Base-by-base conservation (phyloP, 2,797 vertebrate species). In the Danionella dracula region DNA sequence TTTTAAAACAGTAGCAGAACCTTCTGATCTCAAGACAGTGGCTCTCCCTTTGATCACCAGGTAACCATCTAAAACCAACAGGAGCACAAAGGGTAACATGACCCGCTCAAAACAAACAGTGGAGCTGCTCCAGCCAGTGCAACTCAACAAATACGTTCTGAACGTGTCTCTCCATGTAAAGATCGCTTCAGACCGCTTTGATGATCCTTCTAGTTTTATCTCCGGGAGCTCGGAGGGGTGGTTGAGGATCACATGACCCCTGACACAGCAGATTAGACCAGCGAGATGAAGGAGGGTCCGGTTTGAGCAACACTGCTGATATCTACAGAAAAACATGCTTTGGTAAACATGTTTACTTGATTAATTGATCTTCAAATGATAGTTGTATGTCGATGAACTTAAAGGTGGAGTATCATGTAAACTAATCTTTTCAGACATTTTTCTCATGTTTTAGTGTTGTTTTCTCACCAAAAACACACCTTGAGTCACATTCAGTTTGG, bases 141-240 rank as follows among this genome's bases (percentile, higher is more conserved):
- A 8, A 21, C 31, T 34, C 8, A 15, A n/a, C 1, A 5, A 56
- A 29, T 40, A 17, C 15, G 2, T 20, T 57, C 38, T 31, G n/a
- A 19, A 60, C 7, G 1, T 6, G 13, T 2, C 27, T 23, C 17
- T 38, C 19, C 32, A 1, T 11, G 46, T 16, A 32, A 42, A n/a
- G n/a, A n/a, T n/a, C n/a, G n/a, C 20, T 44, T 29, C 37, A 40
- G 20, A 55, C 44, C 17, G 62, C 49, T 45, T 45, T 55, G 40
- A 45, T 11, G 29, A 20, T 7, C 31, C 1, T 55, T 63, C 37
- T 11, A n/a, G 46, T 32, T 50, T 51, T 34, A 45, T 55, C 40
- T 65, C 10, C 20, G 10, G 27, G 13, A 8, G 17, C 5, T 51
- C 12, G 23, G 13, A 54, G 4, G 17, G 34, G 35, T 19, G 34